A percentile compares a stretch with the other conserved stretches of the same genome.
These are phyloP conservation scores for Podabrus alpinus DNA, from an alignment of 2,888 invertebrate genomes.

Conservation along the genomic window DNA sequence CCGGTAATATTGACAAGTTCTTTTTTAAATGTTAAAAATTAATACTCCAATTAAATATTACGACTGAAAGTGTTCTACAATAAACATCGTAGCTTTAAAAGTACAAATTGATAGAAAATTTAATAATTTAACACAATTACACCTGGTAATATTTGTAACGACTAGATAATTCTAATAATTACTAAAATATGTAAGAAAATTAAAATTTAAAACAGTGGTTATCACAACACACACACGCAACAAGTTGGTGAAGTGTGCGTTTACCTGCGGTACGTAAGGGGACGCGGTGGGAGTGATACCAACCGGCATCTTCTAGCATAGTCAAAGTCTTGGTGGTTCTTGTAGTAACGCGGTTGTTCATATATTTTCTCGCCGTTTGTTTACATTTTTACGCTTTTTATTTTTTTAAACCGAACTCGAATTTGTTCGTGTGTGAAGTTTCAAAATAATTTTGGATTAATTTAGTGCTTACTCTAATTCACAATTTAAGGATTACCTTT, in stretches of 20 bases:
- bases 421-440: conserved; percentile 1
- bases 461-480: neutral
- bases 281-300: conserved; percentile 22
- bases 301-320: conserved; percentile 23
- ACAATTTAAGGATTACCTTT: neutral
- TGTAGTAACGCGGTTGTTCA: conserved; percentile 10
- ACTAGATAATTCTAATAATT: neutral
- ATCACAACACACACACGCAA: conserved; percentile 13
- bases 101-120: neutral
- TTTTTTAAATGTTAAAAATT: neutral
- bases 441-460: neutral
- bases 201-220: neutral
- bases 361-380: conserved; percentile 14
- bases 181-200: neutral
- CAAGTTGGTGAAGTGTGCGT: conserved; percentile 10
- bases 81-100: neutral
- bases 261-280: conserved; percentile 16
- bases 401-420: neutral
- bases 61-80: neutral
- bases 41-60: neutral
- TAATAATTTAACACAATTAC: neutral
- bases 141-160: neutral
- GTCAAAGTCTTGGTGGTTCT: conserved; percentile 23
- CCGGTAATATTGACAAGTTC: neutral
- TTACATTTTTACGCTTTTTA: conserved; percentile 17